Conservation (phyloP, 2,797 vertebrate genomes). For the Pseudopleuronectes americanus region DNA sequence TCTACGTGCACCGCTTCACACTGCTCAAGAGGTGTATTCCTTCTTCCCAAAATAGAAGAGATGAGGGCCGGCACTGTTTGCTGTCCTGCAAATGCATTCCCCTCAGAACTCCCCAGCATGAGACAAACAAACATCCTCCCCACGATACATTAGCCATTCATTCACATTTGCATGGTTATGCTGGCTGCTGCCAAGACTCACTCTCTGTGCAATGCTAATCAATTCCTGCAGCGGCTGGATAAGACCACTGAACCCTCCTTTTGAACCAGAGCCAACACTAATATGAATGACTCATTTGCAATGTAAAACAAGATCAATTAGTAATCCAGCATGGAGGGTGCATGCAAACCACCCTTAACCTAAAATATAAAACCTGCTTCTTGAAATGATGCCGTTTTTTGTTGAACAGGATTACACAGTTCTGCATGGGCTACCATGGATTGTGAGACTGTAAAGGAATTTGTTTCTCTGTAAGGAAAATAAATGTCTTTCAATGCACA, state of each 20-base stretch:
- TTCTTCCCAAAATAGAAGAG: slow-evolving; percentile 29
- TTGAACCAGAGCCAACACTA: slow-evolving; percentile 78
- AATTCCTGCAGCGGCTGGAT: slow-evolving; percentile 81
- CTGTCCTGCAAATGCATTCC: slow-evolving; percentile 59
- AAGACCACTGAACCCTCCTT: slow-evolving; percentile 74
- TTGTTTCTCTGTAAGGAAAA: slow-evolving; percentile 12
- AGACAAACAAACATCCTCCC: slow-evolving; percentile 74
- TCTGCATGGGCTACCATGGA: slow-evolving; percentile 36
- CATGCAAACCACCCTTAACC: slow-evolving; percentile 63
- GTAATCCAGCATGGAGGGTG: slow-evolving; percentile 70
- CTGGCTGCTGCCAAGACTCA: slow-evolving; percentile 70
- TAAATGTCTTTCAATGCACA: slow-evolving; percentile 11
- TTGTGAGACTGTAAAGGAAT: slow-evolving; percentile 32
- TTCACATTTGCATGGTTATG: slow-evolving; percentile 71
- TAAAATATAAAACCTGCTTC: slow-evolving; percentile 55
- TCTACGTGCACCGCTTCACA: slow-evolving; percentile 35
- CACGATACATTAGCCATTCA: slow-evolving; percentile 79
- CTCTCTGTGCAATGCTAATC: slow-evolving; percentile 81
- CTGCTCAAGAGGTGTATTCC: slow-evolving; percentile 29
- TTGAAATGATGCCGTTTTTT: slow-evolving; percentile 34
- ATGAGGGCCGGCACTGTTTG: slow-evolving; percentile 36
- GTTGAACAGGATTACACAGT: slow-evolving; percentile 62
- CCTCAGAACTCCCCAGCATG: slow-evolving; percentile 60
- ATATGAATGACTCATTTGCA: slow-evolving; percentile 85
- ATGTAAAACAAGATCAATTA: slow-evolving; percentile 85